These are phyloP conservation scores for Trachops cirrhosus DNA, from an alignment of 2,797 vertebrate genomes.

Conservation along the genomic window DNA sequence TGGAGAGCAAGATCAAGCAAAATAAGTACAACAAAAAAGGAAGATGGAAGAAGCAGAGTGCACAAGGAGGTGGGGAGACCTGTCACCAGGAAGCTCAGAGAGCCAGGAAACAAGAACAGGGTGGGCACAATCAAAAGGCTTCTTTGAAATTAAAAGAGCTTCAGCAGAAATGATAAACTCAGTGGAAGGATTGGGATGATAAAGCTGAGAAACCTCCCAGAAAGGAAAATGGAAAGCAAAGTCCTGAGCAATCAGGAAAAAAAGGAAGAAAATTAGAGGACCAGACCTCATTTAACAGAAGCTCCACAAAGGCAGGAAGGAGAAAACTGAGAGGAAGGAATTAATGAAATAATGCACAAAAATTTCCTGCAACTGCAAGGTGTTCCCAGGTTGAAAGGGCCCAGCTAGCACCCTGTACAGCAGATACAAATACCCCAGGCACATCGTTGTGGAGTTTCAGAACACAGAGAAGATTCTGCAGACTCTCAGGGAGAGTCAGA, in stretches of 20 bases:
- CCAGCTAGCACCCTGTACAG: background rate
- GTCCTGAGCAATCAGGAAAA: background rate
- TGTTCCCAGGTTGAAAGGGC: background rate
- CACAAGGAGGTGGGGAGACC: background rate
- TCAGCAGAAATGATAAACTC: background rate
- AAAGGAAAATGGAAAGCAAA: background rate
- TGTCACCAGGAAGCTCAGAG: background rate
- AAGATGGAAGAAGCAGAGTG: background rate
- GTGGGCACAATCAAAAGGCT: background rate
- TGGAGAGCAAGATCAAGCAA: background rate
- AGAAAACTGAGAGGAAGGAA: background rate
- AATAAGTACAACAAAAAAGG: background rate
- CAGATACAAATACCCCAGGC: background rate
- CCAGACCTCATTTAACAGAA: background rate
- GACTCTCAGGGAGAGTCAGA: background rate
- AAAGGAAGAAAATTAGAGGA: background rate
- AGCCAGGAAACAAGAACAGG: background rate
- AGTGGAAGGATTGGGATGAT: background rate
- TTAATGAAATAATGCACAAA: background rate
- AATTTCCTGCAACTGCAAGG: background rate
- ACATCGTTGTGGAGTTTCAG: background rate
- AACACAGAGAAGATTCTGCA: background rate
- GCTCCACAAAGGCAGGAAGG: background rate
- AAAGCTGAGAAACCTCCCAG: background rate
- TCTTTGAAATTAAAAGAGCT: background rate